phyloP scores from a whole-genome alignment of 1,140 invertebrate species.

The Cotesia glomerata region DNA sequence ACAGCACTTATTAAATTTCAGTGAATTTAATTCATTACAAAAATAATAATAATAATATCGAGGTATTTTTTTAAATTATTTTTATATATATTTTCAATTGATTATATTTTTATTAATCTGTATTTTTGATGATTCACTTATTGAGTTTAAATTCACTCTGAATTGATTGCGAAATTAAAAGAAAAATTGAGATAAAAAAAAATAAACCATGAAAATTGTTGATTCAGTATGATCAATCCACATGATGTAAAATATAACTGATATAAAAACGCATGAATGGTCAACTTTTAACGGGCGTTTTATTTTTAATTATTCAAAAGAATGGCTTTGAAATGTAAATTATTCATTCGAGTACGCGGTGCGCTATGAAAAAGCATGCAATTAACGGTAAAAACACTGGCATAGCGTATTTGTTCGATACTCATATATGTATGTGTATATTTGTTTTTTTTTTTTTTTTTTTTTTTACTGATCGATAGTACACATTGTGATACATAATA shows the following conservation, averaged over 20 bases:
- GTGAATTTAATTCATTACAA: too few species aligned
- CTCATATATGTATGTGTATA: slow-evolving; percentile 46
- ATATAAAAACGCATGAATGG: slow-evolving; percentile 24
- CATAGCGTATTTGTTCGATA: slow-evolving; percentile 51
- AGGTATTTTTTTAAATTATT: too few species aligned
- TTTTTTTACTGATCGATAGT: background rate
- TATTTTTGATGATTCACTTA: background rate
- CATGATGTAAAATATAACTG: background rate
- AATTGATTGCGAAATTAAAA: slow-evolving; percentile 16
- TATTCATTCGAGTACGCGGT: slow-evolving; percentile 11
- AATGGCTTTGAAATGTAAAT: slow-evolving; percentile 56
- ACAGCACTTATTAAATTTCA: too few species aligned
- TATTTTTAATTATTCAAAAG: slow-evolving; percentile 45
- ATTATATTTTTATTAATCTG: background rate
- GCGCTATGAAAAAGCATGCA: slow-evolving; percentile 39
- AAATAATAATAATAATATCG: too few species aligned
- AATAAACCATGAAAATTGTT: background rate
- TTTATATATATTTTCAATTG: background rate
- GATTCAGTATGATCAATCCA: background rate
- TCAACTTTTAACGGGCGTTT: slow-evolving; percentile 47
- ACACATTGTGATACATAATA: background rate
- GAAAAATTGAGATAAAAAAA: slow-evolving; percentile 12
- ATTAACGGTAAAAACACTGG: slow-evolving; percentile 56
- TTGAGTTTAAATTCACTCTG: background rate
- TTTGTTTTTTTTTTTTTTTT: background rate